Conservation (phyloP, 2,888 invertebrate genomes). For the Drosophila limbata region DNA sequence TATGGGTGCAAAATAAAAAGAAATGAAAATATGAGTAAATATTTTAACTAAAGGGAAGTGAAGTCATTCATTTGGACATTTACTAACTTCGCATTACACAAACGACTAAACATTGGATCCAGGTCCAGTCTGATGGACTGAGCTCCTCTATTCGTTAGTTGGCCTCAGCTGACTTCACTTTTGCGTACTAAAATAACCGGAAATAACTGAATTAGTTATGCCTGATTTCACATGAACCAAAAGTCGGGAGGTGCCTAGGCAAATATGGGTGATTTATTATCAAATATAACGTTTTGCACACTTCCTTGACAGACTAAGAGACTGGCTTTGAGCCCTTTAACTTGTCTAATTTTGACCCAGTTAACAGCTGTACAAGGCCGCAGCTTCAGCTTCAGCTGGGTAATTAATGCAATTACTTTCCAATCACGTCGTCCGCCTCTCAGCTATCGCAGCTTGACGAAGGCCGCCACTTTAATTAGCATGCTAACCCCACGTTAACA, state of each 20-base stretch:
- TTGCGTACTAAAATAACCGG: constrained; percentile 78
- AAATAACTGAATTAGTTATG: constrained; percentile 75
- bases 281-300: constrained; percentile 40
- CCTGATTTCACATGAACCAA: constrained; percentile 67
- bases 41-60: constrained; percentile 77
- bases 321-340: constrained; percentile 11
- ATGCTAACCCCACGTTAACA: not conserved
- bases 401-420: constrained; percentile 73
- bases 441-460: constrained; percentile 38
- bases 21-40: constrained; percentile 69
- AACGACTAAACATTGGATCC: constrained; percentile 67
- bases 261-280: constrained; percentile 42
- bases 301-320: not conserved
- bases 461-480: constrained; percentile 51
- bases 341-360: constrained; percentile 38
- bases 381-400: constrained; percentile 13
- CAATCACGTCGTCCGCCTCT: constrained; percentile 58
- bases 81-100: constrained; percentile 76
- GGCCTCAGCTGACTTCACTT: constrained; percentile 53
- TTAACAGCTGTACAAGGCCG: constrained; percentile 35
- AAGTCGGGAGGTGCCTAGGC: not conserved
- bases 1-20: constrained; percentile 19
- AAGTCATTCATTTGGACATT: constrained; percentile 79
- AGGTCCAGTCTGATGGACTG: constrained; percentile 4
- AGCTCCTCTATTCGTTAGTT: constrained; percentile 29